Evolutionary conservation across 2,113 vertebrate species (phyloP).

Genomic region (Ramphastos sulfuratus): DNA sequence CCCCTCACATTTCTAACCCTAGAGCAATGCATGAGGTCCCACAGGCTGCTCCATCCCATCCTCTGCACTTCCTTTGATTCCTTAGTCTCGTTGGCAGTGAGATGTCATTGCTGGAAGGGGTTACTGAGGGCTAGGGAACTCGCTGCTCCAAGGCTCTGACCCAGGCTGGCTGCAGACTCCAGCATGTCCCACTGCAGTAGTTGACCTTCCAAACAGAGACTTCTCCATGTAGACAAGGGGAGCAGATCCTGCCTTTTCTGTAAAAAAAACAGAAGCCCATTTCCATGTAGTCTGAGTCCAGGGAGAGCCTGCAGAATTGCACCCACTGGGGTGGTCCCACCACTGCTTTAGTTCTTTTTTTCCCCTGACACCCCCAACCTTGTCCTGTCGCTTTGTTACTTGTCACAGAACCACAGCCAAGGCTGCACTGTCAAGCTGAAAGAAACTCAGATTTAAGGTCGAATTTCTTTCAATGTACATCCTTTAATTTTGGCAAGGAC

Average conservation of each 20-base stretch:
- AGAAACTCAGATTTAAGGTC: not conserved
- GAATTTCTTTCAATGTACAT: not conserved
- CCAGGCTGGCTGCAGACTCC: rapidly evolving
- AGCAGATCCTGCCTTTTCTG: not conserved
- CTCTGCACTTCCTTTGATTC: not conserved
- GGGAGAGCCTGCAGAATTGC: not conserved
- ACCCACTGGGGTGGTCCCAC: not conserved
- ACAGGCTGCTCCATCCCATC: not conserved
- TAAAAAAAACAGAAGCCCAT: rapidly evolving
- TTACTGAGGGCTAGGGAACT: not conserved
- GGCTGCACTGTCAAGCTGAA: not conserved
- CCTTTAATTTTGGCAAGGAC: not conserved
- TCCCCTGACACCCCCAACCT: rapidly evolving
- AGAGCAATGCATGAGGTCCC: rapidly evolving
- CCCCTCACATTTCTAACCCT: not conserved
- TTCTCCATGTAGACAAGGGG: conserved; percentile 10
- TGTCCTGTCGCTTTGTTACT: not conserved
- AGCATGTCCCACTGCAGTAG: rapidly evolving
- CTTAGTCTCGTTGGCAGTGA: not conserved
- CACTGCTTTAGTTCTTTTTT: not conserved
- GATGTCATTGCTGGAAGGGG: not conserved
- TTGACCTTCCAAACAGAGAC: not conserved
- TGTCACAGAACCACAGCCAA: not conserved
- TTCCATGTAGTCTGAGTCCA: not conserved
- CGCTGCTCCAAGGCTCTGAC: not conserved